Evolutionary conservation across 2,113 vertebrate genomes (phyloP), one percentile per base, ranked within the genome.

Genomic region (Leiothrix lutea): DNA sequence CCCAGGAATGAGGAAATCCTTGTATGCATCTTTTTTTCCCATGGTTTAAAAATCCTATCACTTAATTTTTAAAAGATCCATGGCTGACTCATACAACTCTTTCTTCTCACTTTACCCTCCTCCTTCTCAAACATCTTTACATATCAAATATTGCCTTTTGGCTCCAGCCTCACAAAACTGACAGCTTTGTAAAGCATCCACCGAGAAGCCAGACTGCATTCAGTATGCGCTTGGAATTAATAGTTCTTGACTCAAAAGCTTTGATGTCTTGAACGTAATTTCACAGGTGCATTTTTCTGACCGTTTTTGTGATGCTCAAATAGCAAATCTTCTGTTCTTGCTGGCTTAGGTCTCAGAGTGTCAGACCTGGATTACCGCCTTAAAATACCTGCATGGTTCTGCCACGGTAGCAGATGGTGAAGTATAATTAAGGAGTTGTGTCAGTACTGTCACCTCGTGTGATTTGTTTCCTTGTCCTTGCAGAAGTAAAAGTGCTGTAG

Each of bases 81-180:
- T 92, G 91, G 56, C 86, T 96, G 89, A 96, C 92, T 95, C 88
- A 87, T 78, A 80, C 50, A 91, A 91, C 86, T 94, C 92, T 88
- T 81, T 87, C 86, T 92, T 95, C 67, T 94, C 86, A 54, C 81
- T 92, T 92, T 65, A 70, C 84, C 90, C 92, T 91, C 90, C 96
- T 96, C 95, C 95, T 95, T 85, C 86, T 94, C 86, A 85, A 96
- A 94, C 92, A 95, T 96, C 95, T 96, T 90, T 86, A 92, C 95
- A 92, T 92, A 94, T 95, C 82, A 95, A 94, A 93, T 96, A 94
- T 79, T 96, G 90, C 86, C 79, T 97, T 94, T 96, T 95, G 94
- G 94, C 92, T 91, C 94, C 73, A 89, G 86, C 90, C 54, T 96
- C 88, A n/a, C 77, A 72, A 71, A 95, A 40, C 65, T 95, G 95